These are phyloP conservation scores for Listrodromus nycthemerus DNA, from an alignment of 2,888 invertebrate species.

Conservation along the genomic window DNA sequence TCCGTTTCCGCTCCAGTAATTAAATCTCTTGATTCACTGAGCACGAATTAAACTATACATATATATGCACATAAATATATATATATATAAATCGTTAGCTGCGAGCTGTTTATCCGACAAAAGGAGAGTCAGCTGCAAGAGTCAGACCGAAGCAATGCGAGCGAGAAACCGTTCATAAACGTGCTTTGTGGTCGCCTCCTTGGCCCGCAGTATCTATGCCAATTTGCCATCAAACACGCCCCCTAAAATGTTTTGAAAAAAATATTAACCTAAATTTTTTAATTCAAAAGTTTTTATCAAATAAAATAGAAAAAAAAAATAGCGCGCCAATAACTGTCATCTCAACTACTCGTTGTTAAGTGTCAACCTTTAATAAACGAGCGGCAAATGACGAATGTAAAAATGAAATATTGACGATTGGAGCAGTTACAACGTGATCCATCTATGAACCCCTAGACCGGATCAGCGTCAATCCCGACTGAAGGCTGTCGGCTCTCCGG, in stretches of 20 bases:
- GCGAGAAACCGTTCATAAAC: conserved; percentile 32
- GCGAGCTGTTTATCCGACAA: conserved; percentile 5
- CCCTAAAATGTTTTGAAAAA: not conserved
- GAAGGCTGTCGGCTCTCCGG: not conserved
- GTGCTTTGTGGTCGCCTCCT: conserved; percentile 2
- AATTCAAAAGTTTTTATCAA: not conserved
- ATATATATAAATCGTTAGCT: not conserved
- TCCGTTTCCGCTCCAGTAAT: conserved; percentile 79
- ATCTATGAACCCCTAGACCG: conserved; percentile 19
- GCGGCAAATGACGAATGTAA: not conserved
- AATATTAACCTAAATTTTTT: conserved; percentile 9
- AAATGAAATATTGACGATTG: not conserved
- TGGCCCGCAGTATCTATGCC: not conserved
- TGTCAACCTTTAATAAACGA: not conserved
- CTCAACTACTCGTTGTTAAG: not conserved
- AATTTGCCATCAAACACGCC: not conserved
- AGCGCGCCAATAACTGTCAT: not conserved
- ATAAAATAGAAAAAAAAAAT: not conserved
- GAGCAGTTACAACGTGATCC: conserved; percentile 17
- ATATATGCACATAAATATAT: conserved; percentile 20
- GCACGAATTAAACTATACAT: conserved; percentile 76
- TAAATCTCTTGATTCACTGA: conserved; percentile 79
- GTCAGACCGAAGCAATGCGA: conserved; percentile 22
- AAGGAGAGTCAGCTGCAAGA: conserved; percentile 48
- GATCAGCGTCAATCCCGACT: not conserved